Base-by-base conservation (phyloP, 2,113 vertebrate genomes). In the Acrocephalus arundinaceus region DNA sequence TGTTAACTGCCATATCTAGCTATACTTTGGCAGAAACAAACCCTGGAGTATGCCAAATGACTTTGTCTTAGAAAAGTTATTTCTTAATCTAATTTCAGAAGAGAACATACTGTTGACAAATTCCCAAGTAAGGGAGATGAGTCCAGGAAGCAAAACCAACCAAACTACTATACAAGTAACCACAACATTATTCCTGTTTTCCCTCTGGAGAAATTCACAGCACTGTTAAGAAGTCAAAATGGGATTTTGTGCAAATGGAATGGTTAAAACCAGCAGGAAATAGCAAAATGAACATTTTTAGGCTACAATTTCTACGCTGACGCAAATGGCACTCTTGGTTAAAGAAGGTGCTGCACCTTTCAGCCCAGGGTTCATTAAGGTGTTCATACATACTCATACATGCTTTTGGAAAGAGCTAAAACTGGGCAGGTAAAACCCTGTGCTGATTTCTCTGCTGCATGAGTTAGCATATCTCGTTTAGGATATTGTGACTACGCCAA, bases 121-220 rank as follows among this genome's bases (percentile, higher is more conserved):
- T 75, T 81, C 55, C 57, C 55, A 89, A 87, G 35, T 82, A 87
- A 85, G 9, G 39, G 51, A 70, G 52, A 75, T 49, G 48, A 71
- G 41, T 84, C 35, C 62, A 84, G 61, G 79, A 92, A 72, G 57
- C 15, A 78, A 93, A 94, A 81, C 10, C 51, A 59, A 83, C 49
- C 45, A 84, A 89, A 84, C 12, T 48, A 46, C 52, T 89, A 57
- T 65, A 45, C 37, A 80, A 93, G 75, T 88, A 74, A 84, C 79
- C 90, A 72, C 67, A 87, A 35, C 10, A 9, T 74, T 61, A 94
- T 75, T 90, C 79, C 57, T 83, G 2, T 71, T 90, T 93, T 88
- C 87, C 73, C 79, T 84, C 57, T 67, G 65, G 85, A 92, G 79
- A 86, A 88, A 86, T 94, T 88, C 57, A 78, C 45, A 89, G 28